Base-by-base conservation (phyloP, 2,888 invertebrate genomes). In the Caenorhabditis sp. region DNA sequence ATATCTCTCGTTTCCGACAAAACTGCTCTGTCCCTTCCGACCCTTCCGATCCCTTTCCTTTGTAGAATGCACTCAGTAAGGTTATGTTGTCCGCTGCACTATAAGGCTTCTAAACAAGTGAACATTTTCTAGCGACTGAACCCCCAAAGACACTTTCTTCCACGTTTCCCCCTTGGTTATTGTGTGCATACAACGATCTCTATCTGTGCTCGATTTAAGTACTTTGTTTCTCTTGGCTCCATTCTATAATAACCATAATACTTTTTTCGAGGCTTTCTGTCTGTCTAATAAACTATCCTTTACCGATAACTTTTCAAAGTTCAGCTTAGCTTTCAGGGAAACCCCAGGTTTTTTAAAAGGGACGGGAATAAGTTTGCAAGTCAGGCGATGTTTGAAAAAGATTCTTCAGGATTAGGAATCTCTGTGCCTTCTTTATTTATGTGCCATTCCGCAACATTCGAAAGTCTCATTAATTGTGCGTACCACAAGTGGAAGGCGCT, bases 161-260 rank as follows among this genome's bases (percentile, higher is more conserved):
- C 50, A 39, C 37, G 30, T 68, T 50, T 43, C 46, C 46, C n/a
- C 20, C 35, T 59, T 58, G 24, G 48, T 66, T 56, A 22, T 56
- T 68, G 58, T 68, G 56, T 50, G 68, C 43, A 52, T 59, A 68
- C 68, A 68, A 68, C 68, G 68, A 68, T 68, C 68, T 68, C 66
- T 48, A 39, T 52, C 58, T 59, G 68, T 68, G 68, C 68, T 68
- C 58, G 52, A 26, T 53, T 20, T 26, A n/a, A n/a, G n/a, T n/a
- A n/a, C n/a, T n/a, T 50, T 39, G 26, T 27, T 50, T 22, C 27
- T 13, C 30, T 39, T 24, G 45, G 35, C 22, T 37, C 27, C 17
- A 7, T 50, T 26, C 20, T 45, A 32, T 32, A 50, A 13, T 46
- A 32, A 43, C 48, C 48, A 24, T 48, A 48, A 39, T 50, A 50